Conservation (phyloP, 2,888 invertebrate genomes). For the Drosophila mulleri region DNA sequence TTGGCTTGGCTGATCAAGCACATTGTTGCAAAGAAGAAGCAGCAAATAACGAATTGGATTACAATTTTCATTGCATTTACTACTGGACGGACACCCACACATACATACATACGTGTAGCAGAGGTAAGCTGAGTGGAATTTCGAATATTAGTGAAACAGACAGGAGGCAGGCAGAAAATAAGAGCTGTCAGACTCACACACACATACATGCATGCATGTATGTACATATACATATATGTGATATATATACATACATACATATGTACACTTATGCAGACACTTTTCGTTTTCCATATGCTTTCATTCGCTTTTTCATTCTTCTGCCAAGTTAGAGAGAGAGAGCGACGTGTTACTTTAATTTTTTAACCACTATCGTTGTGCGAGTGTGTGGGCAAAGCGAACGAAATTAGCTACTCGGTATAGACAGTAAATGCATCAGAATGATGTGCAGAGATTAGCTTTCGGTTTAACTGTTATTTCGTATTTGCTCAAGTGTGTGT, state of each 20-base stretch:
- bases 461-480: slow-evolving; percentile 19
- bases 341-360: background rate
- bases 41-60: slow-evolving; percentile 34
- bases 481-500: background rate
- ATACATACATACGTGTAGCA: slow-evolving; percentile 4
- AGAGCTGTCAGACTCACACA: background rate
- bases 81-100: slow-evolving; percentile 2
- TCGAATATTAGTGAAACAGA: background rate
- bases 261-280: slow-evolving; percentile 3
- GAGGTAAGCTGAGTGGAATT: slow-evolving; percentile 30
- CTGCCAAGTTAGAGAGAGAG: background rate
- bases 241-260: background rate
- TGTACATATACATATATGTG: too few species aligned
- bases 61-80: slow-evolving; percentile 21
- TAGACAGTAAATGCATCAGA: background rate
- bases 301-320: slow-evolving; percentile 10
- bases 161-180: background rate
- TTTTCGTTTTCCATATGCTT: slow-evolving; percentile 1
- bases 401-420: background rate
- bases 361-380: slow-evolving; percentile 14
- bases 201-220: background rate
- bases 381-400: background rate
- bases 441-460: slow-evolving; percentile 11
- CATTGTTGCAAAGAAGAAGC: background rate
- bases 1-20: background rate